Conservation (phyloP, 2,888 invertebrate species). For the Hemistola chrysoprasaria region DNA sequence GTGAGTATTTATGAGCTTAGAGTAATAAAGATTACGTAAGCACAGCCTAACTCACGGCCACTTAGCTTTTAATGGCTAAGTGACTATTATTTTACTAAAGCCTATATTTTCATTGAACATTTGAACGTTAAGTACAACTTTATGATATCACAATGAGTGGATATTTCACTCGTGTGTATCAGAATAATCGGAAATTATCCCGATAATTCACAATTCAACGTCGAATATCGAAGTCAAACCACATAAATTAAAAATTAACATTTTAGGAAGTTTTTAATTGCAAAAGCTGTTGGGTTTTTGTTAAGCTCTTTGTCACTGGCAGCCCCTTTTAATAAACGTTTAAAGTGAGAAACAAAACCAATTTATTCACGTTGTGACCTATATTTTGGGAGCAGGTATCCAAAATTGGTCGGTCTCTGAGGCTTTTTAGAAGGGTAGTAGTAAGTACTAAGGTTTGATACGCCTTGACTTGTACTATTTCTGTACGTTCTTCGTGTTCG, state of each 20-base stretch:
- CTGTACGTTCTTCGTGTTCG: constrained; percentile 23
- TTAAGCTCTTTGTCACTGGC: constrained; percentile 18
- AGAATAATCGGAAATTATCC: too few relatives aligned
- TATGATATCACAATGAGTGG: background rate
- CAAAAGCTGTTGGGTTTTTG: constrained; percentile 15
- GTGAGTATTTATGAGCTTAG: constrained; percentile 27
- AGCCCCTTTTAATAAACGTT: constrained; percentile 19
- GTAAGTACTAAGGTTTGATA: constrained; percentile 10
- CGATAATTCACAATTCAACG: too few relatives aligned
- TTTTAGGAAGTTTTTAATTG: constrained; percentile 22
- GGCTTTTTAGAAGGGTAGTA: constrained; percentile 12
- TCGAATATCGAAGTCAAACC: constrained; percentile 15
- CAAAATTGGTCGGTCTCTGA: constrained; percentile 16
- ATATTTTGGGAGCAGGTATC: constrained; percentile 18
- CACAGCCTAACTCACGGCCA: constrained; percentile 29
- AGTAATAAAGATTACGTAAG: constrained; percentile 41
- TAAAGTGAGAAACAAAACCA: constrained; percentile 26
- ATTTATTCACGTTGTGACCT: constrained; percentile 30
- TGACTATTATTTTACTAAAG: constrained; percentile 18
- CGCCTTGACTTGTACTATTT: constrained; percentile 31
- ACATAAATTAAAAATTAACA: constrained; percentile 21
- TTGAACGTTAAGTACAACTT: constrained; percentile 13
- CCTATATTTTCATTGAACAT: constrained; percentile 14
- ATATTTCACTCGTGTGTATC: too few relatives aligned
- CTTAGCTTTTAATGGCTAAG: constrained; percentile 20